phyloP scores from a whole-genome alignment of 2,113 vertebrate species.

The Pelobates fuscus region DNA sequence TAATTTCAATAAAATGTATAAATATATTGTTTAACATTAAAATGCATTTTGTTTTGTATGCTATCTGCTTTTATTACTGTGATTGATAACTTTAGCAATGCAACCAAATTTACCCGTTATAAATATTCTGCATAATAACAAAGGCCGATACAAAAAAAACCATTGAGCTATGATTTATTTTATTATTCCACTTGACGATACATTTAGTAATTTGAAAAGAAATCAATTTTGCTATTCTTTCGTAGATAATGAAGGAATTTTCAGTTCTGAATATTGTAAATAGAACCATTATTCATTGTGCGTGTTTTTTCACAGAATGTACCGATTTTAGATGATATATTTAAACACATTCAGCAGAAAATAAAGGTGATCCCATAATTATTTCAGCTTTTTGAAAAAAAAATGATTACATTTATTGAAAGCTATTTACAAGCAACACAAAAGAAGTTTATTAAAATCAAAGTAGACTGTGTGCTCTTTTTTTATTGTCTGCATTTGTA shows the following conservation, averaged over 20 bases:
- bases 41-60: no score
- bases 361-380: background rate
- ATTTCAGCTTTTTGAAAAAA: background rate
- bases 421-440: constrained; percentile 1
- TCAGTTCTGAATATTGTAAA: background rate
- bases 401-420: background rate
- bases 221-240: background rate
- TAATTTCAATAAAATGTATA: no score
- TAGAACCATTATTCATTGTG: background rate
- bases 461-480: background rate
- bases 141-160: background rate
- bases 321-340: background rate
- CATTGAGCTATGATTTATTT: background rate
- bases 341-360: background rate
- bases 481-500: background rate
- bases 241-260: background rate
- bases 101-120: background rate
- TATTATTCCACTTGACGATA: background rate
- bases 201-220: background rate
- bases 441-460: background rate
- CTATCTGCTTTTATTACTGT: background rate
- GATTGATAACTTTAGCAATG: background rate
- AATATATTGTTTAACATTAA: no score
- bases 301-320: background rate
- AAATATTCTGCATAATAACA: background rate